Evolutionary conservation across 2,888 invertebrate genomes (phyloP).

Genomic region (Argynnis bischoffii): DNA sequence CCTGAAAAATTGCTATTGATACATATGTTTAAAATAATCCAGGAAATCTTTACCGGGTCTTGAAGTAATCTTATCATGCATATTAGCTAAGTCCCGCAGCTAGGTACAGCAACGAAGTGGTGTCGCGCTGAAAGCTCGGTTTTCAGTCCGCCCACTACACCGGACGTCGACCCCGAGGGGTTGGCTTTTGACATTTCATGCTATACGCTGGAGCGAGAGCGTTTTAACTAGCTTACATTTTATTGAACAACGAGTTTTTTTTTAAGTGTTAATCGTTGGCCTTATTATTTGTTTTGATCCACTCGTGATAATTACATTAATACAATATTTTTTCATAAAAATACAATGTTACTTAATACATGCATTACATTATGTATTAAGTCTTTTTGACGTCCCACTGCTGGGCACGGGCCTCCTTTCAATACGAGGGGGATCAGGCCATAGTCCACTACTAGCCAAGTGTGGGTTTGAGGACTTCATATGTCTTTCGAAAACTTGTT

Average conservation of each 20-base stretch:
- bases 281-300: neutral
- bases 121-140: slow-evolving; percentile 65
- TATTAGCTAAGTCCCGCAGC: slow-evolving; percentile 26
- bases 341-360: too few species aligned
- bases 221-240: neutral
- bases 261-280: too few species aligned
- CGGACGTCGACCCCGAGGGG: slow-evolving; percentile 70
- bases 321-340: too few species aligned
- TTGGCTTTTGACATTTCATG: slow-evolving; percentile 42
- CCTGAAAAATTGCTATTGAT: too few species aligned
- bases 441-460: too few species aligned
- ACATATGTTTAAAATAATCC: neutral
- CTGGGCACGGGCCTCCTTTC: too few species aligned
- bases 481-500: too few species aligned
- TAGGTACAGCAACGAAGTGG: slow-evolving; percentile 40
- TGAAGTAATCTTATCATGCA: slow-evolving; percentile 19
- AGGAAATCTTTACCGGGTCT: neutral
- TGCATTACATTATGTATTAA: too few species aligned
- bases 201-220: slow-evolving; percentile 33
- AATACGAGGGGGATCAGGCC: too few species aligned
- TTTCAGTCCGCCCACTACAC: slow-evolving; percentile 72
- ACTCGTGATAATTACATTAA: too few species aligned
- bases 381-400: too few species aligned
- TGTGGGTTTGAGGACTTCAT: too few species aligned
- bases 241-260: neutral